Conservation (phyloP, 2,888 invertebrate genomes). For the Thecophora atra region DNA sequence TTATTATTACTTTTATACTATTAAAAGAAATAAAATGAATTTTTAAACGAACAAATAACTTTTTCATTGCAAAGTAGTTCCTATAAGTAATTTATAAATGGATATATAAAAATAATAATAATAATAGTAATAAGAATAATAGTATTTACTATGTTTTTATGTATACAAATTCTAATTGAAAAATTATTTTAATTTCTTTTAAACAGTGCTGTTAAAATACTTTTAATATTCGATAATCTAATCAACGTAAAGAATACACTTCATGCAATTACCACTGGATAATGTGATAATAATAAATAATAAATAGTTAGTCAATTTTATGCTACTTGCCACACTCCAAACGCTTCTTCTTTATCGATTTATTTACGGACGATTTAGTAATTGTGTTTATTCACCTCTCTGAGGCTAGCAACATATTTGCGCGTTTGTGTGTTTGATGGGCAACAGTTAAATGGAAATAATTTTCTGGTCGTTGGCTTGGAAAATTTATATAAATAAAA, state of each 20-base stretch:
- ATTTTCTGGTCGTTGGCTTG: neutral
- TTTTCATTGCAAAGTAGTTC: too few relatives aligned
- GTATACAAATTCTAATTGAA: too few relatives aligned
- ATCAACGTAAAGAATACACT: neutral
- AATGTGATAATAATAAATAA: neutral
- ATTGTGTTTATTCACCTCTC: constrained; percentile 9
- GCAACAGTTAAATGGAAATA: neutral
- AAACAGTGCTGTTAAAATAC: too few relatives aligned
- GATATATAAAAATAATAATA: too few relatives aligned
- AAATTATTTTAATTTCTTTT: too few relatives aligned
- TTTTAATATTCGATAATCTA: too few relatives aligned
- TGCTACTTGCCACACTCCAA: neutral
- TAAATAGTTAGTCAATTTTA: neutral
- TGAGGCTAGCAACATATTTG: neutral
- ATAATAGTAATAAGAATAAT: too few relatives aligned
- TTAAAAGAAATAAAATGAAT: too few relatives aligned
- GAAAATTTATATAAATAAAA: constrained; percentile 2
- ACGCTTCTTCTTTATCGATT: neutral
- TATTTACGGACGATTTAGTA: neutral
- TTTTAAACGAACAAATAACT: too few relatives aligned
- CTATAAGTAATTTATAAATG: too few relatives aligned
- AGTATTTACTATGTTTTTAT: too few relatives aligned
- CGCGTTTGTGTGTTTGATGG: neutral
- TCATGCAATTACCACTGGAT: neutral
- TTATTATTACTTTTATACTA: too few relatives aligned